These are phyloP conservation scores for Folsomia manolachei DNA, from an alignment of 2,888 invertebrate species.

Conservation along the genomic window DNA sequence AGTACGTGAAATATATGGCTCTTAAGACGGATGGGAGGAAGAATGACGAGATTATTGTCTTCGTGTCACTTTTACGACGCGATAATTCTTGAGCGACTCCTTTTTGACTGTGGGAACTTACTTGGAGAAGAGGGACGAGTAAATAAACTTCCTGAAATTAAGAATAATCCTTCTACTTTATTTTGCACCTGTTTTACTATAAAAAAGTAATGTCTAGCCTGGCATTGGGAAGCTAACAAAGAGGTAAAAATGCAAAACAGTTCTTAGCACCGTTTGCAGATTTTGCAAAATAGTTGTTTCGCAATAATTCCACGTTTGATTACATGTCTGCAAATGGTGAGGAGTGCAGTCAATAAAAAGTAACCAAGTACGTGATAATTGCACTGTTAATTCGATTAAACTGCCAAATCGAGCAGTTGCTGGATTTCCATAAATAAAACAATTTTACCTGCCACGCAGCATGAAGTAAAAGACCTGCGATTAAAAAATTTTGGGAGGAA, in stretches of 20 bases:
- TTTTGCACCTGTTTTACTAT: not conserved
- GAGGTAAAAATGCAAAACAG: no score
- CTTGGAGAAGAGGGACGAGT: not conserved
- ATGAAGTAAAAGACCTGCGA: not conserved
- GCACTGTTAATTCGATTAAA: not conserved
- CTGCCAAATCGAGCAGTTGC: not conserved
- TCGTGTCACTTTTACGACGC: conserved; percentile 29
- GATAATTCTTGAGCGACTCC: conserved; percentile 28
- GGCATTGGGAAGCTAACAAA: no score
- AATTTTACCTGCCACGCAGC: not conserved
- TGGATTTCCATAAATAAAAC: not conserved
- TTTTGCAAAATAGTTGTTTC: no score
- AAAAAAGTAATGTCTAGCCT: not conserved
- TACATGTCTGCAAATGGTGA: no score
- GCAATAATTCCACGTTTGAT: no score
- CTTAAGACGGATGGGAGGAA: not conserved
- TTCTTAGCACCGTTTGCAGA: no score
- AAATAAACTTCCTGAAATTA: not conserved
- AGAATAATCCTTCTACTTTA: not conserved
- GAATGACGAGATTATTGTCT: conserved; percentile 31
- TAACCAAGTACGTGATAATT: not conserved
- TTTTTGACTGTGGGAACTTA: conserved; percentile 15
- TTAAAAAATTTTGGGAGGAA: not conserved
- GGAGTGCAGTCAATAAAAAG: no score
- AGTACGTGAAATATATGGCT: not conserved